Evolutionary conservation across 2,797 vertebrate species (phyloP).

Genomic region (Muscicapa striata): DNA sequence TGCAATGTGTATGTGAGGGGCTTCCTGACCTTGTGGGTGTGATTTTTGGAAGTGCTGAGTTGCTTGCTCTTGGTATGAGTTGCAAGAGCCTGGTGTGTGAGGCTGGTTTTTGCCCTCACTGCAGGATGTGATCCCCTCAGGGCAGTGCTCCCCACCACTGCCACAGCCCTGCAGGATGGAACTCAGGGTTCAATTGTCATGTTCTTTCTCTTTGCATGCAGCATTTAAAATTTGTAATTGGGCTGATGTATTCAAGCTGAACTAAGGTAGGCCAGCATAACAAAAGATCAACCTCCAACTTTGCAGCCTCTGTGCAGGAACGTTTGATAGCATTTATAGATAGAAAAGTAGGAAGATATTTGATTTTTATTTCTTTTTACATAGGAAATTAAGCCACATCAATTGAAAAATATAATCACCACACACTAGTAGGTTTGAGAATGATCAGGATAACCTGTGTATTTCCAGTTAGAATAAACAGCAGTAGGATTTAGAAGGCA

Average conservation of each 20-base stretch:
- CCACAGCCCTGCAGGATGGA: neutral
- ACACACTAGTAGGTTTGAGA: neutral
- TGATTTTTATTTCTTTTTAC: neutral
- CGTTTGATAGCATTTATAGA: neutral
- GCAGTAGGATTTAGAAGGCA: neutral
- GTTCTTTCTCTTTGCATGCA: neutral
- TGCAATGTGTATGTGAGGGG: fast-evolving
- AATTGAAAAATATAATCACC: neutral
- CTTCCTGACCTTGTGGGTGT: neutral
- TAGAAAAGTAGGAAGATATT: neutral
- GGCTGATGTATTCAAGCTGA: neutral
- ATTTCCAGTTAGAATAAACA: neutral
- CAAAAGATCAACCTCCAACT: neutral
- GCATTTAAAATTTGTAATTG: neutral
- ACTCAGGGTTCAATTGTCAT: neutral
- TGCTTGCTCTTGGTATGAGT: neutral
- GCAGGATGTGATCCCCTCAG: neutral
- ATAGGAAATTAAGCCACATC: neutral
- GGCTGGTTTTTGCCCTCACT: neutral
- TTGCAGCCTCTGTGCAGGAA: neutral
- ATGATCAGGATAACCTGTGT: neutral
- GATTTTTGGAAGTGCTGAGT: neutral
- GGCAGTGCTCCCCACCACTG: neutral
- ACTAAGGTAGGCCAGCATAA: neutral
- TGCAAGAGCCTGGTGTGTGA: neutral